Conservation (phyloP, 35 echinoderm and acorn worm genomes). For the Eucidaris tribuloides region DNA sequence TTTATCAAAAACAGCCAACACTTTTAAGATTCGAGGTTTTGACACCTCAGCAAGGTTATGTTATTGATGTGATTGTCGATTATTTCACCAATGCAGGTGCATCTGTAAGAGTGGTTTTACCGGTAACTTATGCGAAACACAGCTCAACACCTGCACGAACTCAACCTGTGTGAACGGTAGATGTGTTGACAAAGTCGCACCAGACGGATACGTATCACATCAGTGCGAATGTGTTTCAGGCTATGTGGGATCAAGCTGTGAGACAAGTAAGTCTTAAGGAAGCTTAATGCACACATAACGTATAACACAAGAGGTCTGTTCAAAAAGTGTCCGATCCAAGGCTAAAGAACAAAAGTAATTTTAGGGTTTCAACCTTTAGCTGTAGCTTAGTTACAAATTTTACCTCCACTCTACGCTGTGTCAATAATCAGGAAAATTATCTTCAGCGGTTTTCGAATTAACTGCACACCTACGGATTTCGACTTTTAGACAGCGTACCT, state of each 20-base stretch:
- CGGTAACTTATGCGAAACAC: background rate
- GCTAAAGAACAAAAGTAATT: too few relatives aligned
- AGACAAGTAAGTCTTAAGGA: constrained; percentile 18
- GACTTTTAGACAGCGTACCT: too few relatives aligned
- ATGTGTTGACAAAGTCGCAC: background rate
- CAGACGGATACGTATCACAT: background rate
- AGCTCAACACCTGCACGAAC: background rate
- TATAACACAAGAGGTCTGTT: too few relatives aligned
- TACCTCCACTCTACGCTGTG: background rate
- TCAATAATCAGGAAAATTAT: too few relatives aligned
- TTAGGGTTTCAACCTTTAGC: background rate
- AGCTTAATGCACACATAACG: too few relatives aligned
- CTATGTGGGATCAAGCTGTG: background rate
- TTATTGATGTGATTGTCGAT: too few relatives aligned
- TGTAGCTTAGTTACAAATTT: background rate
- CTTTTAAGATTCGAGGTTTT: too few relatives aligned
- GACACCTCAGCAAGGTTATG: too few relatives aligned
- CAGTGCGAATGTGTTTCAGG: background rate
- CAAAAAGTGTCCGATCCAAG: background rate
- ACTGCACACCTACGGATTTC: too few relatives aligned
- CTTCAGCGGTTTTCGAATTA: too few relatives aligned
- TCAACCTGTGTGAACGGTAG: constrained; percentile 1
- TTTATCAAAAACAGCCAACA: too few relatives aligned
- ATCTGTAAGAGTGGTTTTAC: background rate
- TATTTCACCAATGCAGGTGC: background rate